These are phyloP conservation scores for Noctua fimbriata DNA, from an alignment of 2,888 invertebrate genomes.

Conservation along the genomic window DNA sequence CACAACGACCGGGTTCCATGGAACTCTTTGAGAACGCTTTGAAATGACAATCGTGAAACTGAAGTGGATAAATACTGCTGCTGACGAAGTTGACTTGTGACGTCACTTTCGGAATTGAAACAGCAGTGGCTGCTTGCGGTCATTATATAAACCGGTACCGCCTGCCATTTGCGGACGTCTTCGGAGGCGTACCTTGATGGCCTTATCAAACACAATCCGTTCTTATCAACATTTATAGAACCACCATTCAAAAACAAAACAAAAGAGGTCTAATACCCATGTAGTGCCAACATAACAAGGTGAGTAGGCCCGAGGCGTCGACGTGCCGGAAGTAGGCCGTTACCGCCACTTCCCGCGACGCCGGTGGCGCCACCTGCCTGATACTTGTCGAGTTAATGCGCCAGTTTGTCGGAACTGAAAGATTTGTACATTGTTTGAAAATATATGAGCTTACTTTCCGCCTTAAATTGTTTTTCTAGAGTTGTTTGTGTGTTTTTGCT, in stretches of 20 bases:
- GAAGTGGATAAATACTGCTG: not conserved
- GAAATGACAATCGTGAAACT: not conserved
- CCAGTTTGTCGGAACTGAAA: slow-evolving; percentile 62
- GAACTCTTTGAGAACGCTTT: not conserved
- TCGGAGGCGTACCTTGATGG: not conserved
- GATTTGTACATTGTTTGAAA: slow-evolving; percentile 69
- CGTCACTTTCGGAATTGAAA: not conserved
- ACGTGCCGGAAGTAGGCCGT: slow-evolving; percentile 82
- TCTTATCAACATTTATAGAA: slow-evolving; percentile 18
- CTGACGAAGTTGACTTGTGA: not conserved
- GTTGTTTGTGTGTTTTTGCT: slow-evolving; percentile 33
- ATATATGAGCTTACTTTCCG: slow-evolving; percentile 57
- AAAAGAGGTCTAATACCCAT: slow-evolving; percentile 66
- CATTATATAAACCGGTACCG: not conserved
- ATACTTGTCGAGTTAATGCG: slow-evolving; percentile 75
- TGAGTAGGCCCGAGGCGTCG: slow-evolving; percentile 71
- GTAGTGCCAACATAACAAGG: slow-evolving; percentile 65
- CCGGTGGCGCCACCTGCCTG: slow-evolving; percentile 77
- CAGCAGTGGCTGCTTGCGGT: not conserved
- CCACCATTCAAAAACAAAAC: slow-evolving; percentile 64
- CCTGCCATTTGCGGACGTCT: not conserved
- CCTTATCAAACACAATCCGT: not conserved
- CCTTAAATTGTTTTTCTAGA: slow-evolving; percentile 41
- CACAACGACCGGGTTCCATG: not conserved
- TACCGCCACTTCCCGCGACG: slow-evolving; percentile 77